A percentile compares a stretch with the other conserved stretches of the same genome.
Evolutionary conservation across 2,797 vertebrate species (phyloP).

Genomic region (Dryobates pubescens): DNA sequence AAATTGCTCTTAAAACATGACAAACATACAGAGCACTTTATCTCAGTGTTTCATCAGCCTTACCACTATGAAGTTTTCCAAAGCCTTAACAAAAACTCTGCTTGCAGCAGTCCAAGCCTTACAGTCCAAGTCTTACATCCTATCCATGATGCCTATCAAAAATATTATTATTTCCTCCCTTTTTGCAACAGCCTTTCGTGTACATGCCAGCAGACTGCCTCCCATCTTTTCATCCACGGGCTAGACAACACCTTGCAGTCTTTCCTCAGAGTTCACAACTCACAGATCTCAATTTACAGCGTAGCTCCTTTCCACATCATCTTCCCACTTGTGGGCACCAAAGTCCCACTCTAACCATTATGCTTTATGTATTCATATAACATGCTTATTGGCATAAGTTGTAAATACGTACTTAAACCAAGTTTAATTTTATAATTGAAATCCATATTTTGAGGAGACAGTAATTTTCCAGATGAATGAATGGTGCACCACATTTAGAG

Average conservation of each 20-base stretch:
- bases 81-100: constrained; percentile 20
- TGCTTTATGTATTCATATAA: background rate
- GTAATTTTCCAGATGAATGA: background rate
- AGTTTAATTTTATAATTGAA: background rate
- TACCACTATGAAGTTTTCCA: background rate
- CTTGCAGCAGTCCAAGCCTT: background rate
- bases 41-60: background rate
- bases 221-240: background rate
- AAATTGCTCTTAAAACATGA: background rate
- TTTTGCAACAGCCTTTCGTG: background rate
- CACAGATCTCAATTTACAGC: background rate
- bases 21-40: background rate
- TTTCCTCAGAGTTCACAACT: background rate
- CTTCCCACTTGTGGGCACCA: background rate
- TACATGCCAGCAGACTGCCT: background rate
- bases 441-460: background rate
- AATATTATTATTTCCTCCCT: constrained; percentile 28
- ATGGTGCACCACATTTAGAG: background rate
- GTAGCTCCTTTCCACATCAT: background rate
- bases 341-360: background rate
- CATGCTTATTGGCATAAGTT: background rate
- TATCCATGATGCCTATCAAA: background rate
- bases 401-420: background rate
- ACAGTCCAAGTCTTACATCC: constrained; percentile 11
- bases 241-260: background rate